Conservation (phyloP, 2,797 vertebrate species). For the Xenopus petersii region DNA sequence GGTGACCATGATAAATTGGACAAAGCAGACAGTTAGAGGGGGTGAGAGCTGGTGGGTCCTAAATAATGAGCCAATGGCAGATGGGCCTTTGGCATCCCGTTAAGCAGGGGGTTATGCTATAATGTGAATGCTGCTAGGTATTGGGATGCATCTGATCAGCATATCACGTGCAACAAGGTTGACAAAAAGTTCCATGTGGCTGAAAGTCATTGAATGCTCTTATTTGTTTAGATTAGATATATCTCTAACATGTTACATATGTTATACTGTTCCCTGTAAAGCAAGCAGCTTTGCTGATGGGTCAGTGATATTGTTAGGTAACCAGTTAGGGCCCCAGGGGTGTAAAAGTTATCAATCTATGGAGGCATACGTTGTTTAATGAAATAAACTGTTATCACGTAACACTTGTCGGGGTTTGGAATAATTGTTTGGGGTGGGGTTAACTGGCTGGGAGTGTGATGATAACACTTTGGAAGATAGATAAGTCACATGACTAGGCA, state of each 20-base stretch:
- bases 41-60: not conserved
- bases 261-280: no score
- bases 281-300: no score
- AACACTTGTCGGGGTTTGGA: not conserved
- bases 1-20: conserved; percentile 3
- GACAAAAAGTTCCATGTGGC: no score
- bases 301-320: no score
- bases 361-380: no score
- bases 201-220: no score
- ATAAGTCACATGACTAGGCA: conserved; percentile 16
- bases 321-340: no score
- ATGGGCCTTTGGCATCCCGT: not conserved
- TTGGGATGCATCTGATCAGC: no score
- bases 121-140: no score
- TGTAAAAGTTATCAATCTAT: not conserved
- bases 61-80: not conserved
- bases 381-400: not conserved
- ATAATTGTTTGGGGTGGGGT: not conserved
- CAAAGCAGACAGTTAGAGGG: not conserved
- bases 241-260: no score
- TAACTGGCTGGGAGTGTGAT: not conserved
- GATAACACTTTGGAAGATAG: conserved; percentile 1
- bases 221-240: no score
- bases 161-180: no score
- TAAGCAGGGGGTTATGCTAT: not conserved